Evolutionary conservation across 2,113 vertebrate genomes (phyloP).

Genomic region (Callionymus lyra): DNA sequence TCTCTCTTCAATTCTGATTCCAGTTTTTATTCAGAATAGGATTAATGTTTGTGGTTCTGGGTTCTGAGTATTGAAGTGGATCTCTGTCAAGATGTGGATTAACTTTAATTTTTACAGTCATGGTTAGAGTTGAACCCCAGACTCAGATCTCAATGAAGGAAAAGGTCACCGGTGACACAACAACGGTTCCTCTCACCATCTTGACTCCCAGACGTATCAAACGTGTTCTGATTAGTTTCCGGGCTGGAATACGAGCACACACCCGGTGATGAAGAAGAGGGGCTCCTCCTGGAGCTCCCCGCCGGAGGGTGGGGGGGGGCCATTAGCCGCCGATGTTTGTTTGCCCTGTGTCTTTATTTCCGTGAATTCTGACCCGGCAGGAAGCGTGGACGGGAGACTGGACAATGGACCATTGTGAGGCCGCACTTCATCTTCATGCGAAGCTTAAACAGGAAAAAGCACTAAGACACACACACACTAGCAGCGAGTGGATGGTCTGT

Average conservation of each 20-base stretch:
- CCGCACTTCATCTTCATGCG: slow-evolving; percentile 40
- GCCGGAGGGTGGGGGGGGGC: slow-evolving; percentile 46
- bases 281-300: slow-evolving; percentile 40
- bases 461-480: slow-evolving; percentile 31
- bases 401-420: slow-evolving; percentile 73
- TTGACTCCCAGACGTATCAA: too few species aligned
- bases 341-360: slow-evolving; percentile 68
- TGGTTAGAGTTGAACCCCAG: too few species aligned
- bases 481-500: neutral
- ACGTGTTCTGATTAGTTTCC: slow-evolving; percentile 59
- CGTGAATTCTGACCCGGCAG: slow-evolving; percentile 70
- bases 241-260: slow-evolving; percentile 41
- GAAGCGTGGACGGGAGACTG: slow-evolving; percentile 54
- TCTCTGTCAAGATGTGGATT: too few species aligned
- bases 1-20: too few species aligned
- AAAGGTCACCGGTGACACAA: too few species aligned
- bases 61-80: too few species aligned
- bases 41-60: too few species aligned
- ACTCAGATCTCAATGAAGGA: too few species aligned
- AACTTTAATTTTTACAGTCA: too few species aligned
- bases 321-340: slow-evolving; percentile 62
- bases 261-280: slow-evolving; percentile 15
- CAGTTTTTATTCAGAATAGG: too few species aligned
- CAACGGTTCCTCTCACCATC: too few species aligned
- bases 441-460: slow-evolving; percentile 64